A percentile compares a stretch with the other conserved stretches of the same genome.
Conservation (phyloP, 2,113 vertebrate species). For the Stictonetta naevosa region DNA sequence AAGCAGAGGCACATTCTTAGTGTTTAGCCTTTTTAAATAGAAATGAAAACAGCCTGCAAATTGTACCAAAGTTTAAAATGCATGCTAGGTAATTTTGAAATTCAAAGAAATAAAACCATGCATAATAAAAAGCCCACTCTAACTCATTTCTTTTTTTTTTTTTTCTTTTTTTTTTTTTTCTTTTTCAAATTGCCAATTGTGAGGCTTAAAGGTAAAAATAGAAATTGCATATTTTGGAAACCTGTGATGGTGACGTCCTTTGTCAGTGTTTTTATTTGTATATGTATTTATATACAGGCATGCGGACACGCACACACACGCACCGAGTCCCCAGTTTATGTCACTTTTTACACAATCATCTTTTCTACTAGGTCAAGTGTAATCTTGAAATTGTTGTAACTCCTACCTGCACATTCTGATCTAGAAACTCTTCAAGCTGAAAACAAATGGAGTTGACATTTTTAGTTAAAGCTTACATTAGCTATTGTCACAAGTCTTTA, state of each 20-base stretch:
- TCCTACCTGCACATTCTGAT: slow-evolving; percentile 53
- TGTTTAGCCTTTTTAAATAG: slow-evolving; percentile 76
- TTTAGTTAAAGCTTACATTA: slow-evolving; percentile 73
- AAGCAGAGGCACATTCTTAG: slow-evolving; percentile 71
- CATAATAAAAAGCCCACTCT: slow-evolving; percentile 72
- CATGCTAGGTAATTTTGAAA: slow-evolving; percentile 76
- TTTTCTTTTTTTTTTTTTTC: not conserved
- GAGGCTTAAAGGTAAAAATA: slow-evolving; percentile 71
- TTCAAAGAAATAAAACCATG: slow-evolving; percentile 75
- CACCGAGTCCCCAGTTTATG: slow-evolving; percentile 1
- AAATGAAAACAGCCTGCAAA: slow-evolving; percentile 79
- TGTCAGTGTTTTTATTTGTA: not conserved
- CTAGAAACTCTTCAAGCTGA: slow-evolving; percentile 58
- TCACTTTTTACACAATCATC: slow-evolving; percentile 45
- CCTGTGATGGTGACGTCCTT: not conserved
- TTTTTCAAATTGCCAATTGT: slow-evolving; percentile 60
- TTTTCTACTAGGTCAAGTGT: slow-evolving; percentile 65
- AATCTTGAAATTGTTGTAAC: slow-evolving; percentile 59
- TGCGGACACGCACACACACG: not conserved
- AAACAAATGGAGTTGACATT: slow-evolving; percentile 70
- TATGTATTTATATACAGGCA: not conserved
- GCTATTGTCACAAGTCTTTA: slow-evolving; percentile 61
- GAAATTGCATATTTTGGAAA: slow-evolving; percentile 56
- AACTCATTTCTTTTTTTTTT: slow-evolving; percentile 36
- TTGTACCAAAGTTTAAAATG: slow-evolving; percentile 78